Evolutionary conservation across 2,888 invertebrate species (phyloP).

Genomic region (Ernsta delagoae): DNA sequence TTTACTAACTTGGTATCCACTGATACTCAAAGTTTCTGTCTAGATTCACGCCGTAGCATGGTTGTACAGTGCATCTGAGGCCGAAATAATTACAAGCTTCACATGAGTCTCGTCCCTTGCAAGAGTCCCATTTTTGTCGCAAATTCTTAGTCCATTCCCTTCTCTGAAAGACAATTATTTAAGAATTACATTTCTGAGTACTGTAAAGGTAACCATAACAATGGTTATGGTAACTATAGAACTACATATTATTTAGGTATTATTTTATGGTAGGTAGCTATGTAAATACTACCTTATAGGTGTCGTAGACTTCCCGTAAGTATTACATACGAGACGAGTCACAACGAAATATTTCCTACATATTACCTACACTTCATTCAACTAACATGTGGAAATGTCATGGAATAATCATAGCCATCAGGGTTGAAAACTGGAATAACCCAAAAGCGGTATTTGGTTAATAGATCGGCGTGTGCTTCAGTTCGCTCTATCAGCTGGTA

Average conservation of each 20-base stretch:
- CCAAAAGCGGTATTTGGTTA: constrained; percentile 74
- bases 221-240: too few species aligned
- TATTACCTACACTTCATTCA: background rate
- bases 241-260: too few species aligned
- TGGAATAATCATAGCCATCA: constrained; percentile 78
- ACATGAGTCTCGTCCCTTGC: constrained; percentile 62
- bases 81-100: constrained; percentile 52
- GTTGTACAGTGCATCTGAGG: too few species aligned
- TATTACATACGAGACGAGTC: too few species aligned
- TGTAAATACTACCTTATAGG: too few species aligned
- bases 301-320: too few species aligned
- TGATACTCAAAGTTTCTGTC: constrained; percentile 80
- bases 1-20: constrained; percentile 64
- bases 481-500: constrained; percentile 73
- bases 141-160: constrained; percentile 76
- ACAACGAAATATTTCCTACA: background rate
- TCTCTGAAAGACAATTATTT: constrained; percentile 54
- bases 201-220: too few species aligned
- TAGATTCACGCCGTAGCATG: constrained; percentile 75
- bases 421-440: constrained; percentile 77
- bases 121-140: constrained; percentile 69
- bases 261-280: too few species aligned
- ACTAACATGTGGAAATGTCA: constrained; percentile 73
- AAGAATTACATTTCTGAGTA: too few species aligned
- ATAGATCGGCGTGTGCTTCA: constrained; percentile 63